Conservation (phyloP, 2,888 invertebrate species). For the Melinopterus prodromus region DNA sequence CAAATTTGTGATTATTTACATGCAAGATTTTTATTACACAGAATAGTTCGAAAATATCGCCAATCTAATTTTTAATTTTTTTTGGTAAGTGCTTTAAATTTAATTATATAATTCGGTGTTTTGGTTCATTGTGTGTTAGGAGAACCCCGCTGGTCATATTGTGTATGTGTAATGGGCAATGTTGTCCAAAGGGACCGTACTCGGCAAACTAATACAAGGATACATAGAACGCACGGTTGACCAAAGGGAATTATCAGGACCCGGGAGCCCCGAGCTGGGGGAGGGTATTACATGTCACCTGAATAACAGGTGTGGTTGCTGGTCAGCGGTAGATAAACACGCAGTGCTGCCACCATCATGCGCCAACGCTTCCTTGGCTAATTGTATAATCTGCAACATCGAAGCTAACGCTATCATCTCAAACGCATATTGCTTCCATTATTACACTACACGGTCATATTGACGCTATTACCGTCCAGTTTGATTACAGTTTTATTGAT, state of each 20-base stretch:
- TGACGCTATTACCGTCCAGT: too few species aligned
- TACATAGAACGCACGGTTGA: not conserved
- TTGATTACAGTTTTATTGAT: too few species aligned
- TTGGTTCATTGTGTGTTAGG: too few species aligned
- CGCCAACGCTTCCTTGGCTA: not conserved
- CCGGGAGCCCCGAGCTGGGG: not conserved
- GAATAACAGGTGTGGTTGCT: constrained; percentile 4
- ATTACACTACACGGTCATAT: not conserved
- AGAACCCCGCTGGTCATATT: too few species aligned
- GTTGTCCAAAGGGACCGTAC: not conserved
- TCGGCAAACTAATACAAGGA: constrained; percentile 11
- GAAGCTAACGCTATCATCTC: not conserved
- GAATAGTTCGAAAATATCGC: too few species aligned
- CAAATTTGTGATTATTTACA: too few species aligned
- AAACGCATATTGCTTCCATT: not conserved
- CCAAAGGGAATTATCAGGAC: not conserved
- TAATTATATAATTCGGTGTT: too few species aligned
- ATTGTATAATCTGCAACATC: not conserved
- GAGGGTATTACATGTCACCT: not conserved
- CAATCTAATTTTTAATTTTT: too few species aligned
- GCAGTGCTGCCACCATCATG: not conserved
- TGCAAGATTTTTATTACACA: too few species aligned
- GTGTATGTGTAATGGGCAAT: constrained; percentile 6
- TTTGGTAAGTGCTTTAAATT: too few species aligned
- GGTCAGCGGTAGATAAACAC: not conserved